Evolutionary conservation across 2,888 invertebrate genomes (phyloP), one percentile per base, ranked within the genome.

Genomic region (Sycophila texana): DNA sequence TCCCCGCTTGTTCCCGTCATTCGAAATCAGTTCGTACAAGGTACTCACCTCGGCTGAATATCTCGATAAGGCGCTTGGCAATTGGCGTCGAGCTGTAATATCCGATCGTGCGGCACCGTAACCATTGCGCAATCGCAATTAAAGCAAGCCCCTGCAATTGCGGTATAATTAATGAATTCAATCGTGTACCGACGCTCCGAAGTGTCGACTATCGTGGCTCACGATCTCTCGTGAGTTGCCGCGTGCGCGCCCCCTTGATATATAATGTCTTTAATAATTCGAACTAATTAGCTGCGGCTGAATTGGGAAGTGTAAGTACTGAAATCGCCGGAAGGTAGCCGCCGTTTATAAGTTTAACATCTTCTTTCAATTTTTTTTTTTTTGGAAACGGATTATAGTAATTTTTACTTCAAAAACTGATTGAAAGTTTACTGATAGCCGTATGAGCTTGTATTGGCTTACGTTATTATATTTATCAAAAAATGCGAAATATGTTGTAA

Each of bases 81-180:
- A 72, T 76, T 30, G 71, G 61, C 53, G 61, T 72, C 74, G 72
- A 5, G 13, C 22, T 49, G 47, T 63, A 55, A 63, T 73, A 82
- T 79, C 73, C 81, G 82, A 81, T 83, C 80, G 81, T 81, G 79
- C 55, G 39, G 61, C 74, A 73, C 77, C 47, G 78, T 60, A 63
- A 65, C 82, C 63, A 86, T 86, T 86, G 84, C 82, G 84, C 85
- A 87, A 88, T 86, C 85, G 86, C 85, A 88, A 87, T 87, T 87
- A 87, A 87, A 84, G 83, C 82, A 84, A 86, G 85, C 85, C 83
- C 84, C 84, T 84, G 86, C 85, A 84, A 85, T 84, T 82, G 80
- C 83, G 80, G 84, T 85, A 84, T 87, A 87, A 88, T 87, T 87
- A 87, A 88, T 87, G 87, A 87, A 87, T 84, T 83, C 84, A 86